phyloP scores from a whole-genome alignment of 2,888 invertebrate genomes.

The Odontomyia ornata region DNA sequence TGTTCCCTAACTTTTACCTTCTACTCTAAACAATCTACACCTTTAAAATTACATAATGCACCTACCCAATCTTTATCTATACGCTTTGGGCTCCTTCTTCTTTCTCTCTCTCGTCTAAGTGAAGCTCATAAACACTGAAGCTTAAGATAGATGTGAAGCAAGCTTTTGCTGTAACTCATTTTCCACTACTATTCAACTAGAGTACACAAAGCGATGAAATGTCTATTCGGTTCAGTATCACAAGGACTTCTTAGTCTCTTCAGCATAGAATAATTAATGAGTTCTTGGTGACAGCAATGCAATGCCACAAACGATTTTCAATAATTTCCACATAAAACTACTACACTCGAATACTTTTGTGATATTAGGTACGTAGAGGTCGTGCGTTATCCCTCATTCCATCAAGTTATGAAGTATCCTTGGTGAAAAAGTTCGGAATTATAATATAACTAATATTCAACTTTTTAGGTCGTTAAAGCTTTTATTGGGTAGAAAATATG shows the following conservation, averaged over 20 bases:
- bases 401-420: no score
- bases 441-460: no score
- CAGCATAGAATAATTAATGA: conserved; percentile 48
- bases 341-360: background rate
- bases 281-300: conserved; percentile 45
- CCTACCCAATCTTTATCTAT: no score
- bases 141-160: background rate
- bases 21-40: no score
- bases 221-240: background rate
- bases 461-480: no score
- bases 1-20: no score
- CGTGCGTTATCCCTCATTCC: no score
- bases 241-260: conserved; percentile 8
- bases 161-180: background rate
- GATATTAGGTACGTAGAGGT: no score
- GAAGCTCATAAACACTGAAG: background rate
- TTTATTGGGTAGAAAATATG: no score
- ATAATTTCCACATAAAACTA: conserved; percentile 29
- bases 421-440: no score
- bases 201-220: conserved; percentile 4
- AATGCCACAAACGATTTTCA: conserved; percentile 41
- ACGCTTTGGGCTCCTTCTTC: background rate
- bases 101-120: background rate
- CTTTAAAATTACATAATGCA: no score
- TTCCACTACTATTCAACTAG: background rate